Evolutionary conservation across 2,888 invertebrate species (phyloP).

Genomic region (Troides oblongomaculatus): DNA sequence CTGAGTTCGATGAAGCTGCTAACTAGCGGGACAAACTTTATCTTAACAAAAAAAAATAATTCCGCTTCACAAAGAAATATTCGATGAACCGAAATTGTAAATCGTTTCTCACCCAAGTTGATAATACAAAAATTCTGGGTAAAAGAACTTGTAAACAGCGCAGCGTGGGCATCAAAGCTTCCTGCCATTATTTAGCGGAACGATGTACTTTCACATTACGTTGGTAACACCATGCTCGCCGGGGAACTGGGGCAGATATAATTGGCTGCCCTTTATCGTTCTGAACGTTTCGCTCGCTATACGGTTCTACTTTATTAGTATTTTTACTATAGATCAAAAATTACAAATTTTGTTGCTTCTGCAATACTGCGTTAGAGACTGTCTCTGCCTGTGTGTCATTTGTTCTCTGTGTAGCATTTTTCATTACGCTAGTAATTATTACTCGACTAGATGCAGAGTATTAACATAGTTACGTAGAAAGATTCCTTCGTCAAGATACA

Average conservation of each 20-base stretch:
- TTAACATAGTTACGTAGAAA: too few species aligned
- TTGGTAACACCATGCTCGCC: constrained; percentile 40
- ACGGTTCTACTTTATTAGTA: not conserved
- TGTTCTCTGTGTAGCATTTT: too few species aligned
- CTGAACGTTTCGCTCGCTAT: constrained; percentile 20
- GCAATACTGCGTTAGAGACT: too few species aligned
- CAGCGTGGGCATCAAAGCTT: constrained; percentile 40
- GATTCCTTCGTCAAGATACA: too few species aligned
- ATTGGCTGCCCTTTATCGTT: constrained; percentile 42
- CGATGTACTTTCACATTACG: constrained; percentile 53
- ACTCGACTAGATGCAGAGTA: too few species aligned
- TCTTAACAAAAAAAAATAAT: constrained; percentile 32
- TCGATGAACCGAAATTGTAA: constrained; percentile 56
- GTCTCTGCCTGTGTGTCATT: too few species aligned
- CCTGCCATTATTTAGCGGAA: constrained; percentile 50
- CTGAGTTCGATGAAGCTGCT: too few species aligned
- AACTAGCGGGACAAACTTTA: too few species aligned
- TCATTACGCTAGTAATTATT: too few species aligned
- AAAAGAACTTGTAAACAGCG: constrained; percentile 61
- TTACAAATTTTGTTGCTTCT: too few species aligned
- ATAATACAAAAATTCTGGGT: constrained; percentile 54
- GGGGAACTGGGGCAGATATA: constrained; percentile 52
- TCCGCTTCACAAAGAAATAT: constrained; percentile 51
- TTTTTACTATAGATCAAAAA: not conserved
- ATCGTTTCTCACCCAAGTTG: constrained; percentile 61